phyloP scores from a whole-genome alignment of 2,113 vertebrate species.

The Eonycteris spelaea region DNA sequence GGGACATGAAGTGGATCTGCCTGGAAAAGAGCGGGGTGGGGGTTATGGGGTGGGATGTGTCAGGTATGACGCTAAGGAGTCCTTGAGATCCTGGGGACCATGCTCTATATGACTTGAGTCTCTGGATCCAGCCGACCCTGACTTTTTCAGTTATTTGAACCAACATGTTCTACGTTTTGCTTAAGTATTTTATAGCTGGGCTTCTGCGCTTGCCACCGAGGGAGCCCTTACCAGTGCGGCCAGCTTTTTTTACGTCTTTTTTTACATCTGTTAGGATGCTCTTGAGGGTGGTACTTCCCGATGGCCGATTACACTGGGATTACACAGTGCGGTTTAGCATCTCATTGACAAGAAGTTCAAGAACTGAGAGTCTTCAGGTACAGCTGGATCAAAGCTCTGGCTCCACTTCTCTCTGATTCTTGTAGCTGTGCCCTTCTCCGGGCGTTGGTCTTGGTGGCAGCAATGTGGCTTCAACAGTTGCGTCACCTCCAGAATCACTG shows the following conservation, averaged over 20 bases:
- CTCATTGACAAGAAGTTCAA: not conserved
- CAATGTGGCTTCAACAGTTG: not conserved
- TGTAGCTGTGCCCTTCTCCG: not conserved
- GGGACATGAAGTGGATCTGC: not conserved
- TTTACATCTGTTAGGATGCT: not conserved
- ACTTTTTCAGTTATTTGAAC: not conserved
- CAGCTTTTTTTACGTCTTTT: not conserved
- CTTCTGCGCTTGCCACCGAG: not conserved
- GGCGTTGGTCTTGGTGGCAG: not conserved
- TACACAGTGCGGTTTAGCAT: not conserved
- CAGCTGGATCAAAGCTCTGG: not conserved
- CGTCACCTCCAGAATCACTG: not conserved
- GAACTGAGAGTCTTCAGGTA: not conserved
- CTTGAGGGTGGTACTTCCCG: not conserved
- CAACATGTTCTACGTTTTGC: not conserved
- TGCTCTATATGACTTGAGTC: not conserved
- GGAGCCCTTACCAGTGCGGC: not conserved
- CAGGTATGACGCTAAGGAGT: not conserved
- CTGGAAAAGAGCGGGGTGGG: not conserved
- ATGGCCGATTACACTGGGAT: not conserved
- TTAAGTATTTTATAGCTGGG: not conserved
- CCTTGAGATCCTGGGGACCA: not conserved
- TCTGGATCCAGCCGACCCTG: not conserved
- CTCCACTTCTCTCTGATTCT: not conserved
- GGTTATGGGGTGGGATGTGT: not conserved